These are phyloP conservation scores for Agrotis puta DNA, from an alignment of 2,888 invertebrate species.

Conservation along the genomic window DNA sequence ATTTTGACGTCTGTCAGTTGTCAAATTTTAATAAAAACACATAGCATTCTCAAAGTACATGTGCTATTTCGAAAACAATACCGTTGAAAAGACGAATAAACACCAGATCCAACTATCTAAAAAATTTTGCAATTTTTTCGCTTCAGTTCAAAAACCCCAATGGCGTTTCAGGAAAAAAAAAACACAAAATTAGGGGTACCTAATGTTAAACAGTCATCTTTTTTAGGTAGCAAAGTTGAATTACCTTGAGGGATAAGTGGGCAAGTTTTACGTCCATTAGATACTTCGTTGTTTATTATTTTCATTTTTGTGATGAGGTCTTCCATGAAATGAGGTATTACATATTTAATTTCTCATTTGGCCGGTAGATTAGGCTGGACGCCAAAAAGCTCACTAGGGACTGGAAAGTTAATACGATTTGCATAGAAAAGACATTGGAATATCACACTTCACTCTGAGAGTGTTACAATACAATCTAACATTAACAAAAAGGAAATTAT, in stretches of 20 bases:
- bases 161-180: too few relatives aligned
- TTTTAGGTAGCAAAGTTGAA: constrained; percentile 38
- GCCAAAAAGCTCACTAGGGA: constrained; percentile 72
- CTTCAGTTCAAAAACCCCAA: too few relatives aligned
- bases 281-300: constrained; percentile 46
- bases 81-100: too few relatives aligned
- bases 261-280: constrained; percentile 38
- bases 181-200: too few relatives aligned
- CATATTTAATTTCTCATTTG: constrained; percentile 82
- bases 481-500: constrained; percentile 43
- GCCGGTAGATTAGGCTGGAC: constrained; percentile 71
- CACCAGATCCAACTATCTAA: too few relatives aligned
- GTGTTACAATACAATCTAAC: constrained; percentile 18
- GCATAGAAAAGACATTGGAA: constrained; percentile 71
- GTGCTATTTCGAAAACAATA: too few relatives aligned
- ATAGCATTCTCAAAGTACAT: too few relatives aligned
- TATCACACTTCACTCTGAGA: constrained; percentile 47
- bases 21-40: too few relatives aligned
- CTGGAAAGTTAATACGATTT: constrained; percentile 74
- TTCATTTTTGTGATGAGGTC: constrained; percentile 55
- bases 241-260: constrained; percentile 39
- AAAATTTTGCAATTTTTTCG: too few relatives aligned
- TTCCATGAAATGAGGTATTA: constrained; percentile 72
- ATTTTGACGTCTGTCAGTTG: too few relatives aligned
- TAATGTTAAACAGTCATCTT: too few relatives aligned